phyloP scores from a whole-genome alignment of 2,888 invertebrate species.

The Nymphalis c-album region DNA sequence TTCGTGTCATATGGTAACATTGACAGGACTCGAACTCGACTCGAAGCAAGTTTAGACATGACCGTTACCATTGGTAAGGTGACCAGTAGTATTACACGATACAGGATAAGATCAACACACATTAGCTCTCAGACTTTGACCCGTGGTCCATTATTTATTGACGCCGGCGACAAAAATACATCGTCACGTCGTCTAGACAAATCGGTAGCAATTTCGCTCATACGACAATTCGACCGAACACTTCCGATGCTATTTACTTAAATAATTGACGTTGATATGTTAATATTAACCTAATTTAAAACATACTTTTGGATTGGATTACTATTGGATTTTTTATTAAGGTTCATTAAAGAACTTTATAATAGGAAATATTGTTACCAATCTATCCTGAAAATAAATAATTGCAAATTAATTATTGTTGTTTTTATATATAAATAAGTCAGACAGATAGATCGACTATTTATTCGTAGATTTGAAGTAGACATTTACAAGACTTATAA shows the following conservation, averaged over 20 bases:
- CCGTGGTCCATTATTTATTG: slow-evolving; percentile 69
- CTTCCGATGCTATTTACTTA: slow-evolving; percentile 24
- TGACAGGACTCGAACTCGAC: slow-evolving; percentile 5
- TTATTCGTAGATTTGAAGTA: too few relatives aligned
- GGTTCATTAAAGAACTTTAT: too few relatives aligned
- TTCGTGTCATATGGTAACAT: too few relatives aligned
- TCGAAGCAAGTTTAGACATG: background rate
- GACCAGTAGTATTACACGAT: slow-evolving; percentile 53
- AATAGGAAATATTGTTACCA: too few relatives aligned
- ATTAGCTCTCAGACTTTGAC: slow-evolving; percentile 72
- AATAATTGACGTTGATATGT: slow-evolving; percentile 18
- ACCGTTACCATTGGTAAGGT: slow-evolving; percentile 44
- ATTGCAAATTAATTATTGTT: too few relatives aligned
- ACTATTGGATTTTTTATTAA: background rate
- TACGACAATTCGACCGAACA: slow-evolving; percentile 20
- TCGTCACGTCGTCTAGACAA: slow-evolving; percentile 47
- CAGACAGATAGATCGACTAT: too few relatives aligned
- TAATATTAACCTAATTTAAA: background rate
- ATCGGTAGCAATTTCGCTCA: slow-evolving; percentile 32
- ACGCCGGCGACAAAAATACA: slow-evolving; percentile 71
- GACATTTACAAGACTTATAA: too few relatives aligned
- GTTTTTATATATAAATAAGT: too few relatives aligned
- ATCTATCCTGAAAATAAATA: too few relatives aligned
- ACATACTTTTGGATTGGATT: too few relatives aligned
- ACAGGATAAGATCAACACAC: slow-evolving; percentile 70